A percentile compares a stretch with the other conserved stretches of the same genome.
phyloP scores from a whole-genome alignment of 1,140 invertebrate genomes.

The Lithobius niger region DNA sequence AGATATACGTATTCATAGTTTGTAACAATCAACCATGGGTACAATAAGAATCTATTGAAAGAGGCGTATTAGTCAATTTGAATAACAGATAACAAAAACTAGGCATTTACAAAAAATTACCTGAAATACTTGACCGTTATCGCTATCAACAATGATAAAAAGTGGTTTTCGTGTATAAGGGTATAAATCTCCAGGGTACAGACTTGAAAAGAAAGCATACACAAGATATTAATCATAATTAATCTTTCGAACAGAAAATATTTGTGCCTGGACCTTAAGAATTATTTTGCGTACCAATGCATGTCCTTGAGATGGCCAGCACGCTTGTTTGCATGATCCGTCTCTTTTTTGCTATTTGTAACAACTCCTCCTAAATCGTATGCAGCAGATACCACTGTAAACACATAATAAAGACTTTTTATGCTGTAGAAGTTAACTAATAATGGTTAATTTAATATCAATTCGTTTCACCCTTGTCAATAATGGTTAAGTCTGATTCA shows the following conservation, averaged over 20 bases:
- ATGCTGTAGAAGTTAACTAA: too few relatives aligned
- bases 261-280: background rate
- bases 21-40: too few relatives aligned
- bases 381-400: constrained; percentile 42
- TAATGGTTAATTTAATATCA: too few relatives aligned
- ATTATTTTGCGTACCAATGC: constrained; percentile 42
- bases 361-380: constrained; percentile 85
- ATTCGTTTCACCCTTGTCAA: too few relatives aligned
- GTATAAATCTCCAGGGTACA: constrained; percentile 86
- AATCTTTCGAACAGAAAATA: constrained; percentile 1
- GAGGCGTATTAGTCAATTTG: too few relatives aligned
- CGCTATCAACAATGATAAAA: constrained; percentile 86
- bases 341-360: constrained; percentile 67
- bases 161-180: constrained; percentile 82
- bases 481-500: too few relatives aligned
- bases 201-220: constrained; percentile 26
- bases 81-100: background rate
- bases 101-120: constrained; percentile 41
- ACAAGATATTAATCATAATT: constrained; percentile 16
- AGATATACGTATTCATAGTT: too few relatives aligned
- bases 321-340: constrained; percentile 46
- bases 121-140: constrained; percentile 89
- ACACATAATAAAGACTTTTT: too few relatives aligned
- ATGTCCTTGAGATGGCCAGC: constrained; percentile 55
- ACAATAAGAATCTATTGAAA: too few relatives aligned